A percentile compares a stretch with the other conserved stretches of the same genome.
Conservation (phyloP, 2,888 invertebrate species). For the Petrolisthes manimaculis region DNA sequence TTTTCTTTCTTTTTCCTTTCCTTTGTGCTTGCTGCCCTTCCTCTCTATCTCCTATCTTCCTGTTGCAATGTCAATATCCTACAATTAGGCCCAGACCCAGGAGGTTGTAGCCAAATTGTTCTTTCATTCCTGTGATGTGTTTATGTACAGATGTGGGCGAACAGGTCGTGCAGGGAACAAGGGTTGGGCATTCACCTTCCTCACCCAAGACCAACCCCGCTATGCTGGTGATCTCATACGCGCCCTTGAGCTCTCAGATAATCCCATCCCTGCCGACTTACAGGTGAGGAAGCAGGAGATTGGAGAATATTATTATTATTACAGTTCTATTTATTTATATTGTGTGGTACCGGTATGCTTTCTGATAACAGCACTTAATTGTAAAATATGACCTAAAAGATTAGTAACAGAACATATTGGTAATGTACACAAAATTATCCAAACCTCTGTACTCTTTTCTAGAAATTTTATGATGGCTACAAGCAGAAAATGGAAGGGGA, state of each 20-base stretch:
- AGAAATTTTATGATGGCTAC: conserved; percentile 88
- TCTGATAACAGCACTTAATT: background rate
- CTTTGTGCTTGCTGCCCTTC: too few species aligned
- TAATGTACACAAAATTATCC: background rate
- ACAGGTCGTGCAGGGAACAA: conserved; percentile 87
- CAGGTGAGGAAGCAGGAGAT: conserved; percentile 29
- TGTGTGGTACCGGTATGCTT: background rate
- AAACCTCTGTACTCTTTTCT: conserved; percentile 65
- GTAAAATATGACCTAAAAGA: background rate
- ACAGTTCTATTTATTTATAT: background rate
- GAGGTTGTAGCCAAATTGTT: background rate
- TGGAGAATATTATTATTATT: background rate
- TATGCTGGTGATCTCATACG: conserved; percentile 93
- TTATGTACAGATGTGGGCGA: conserved; percentile 56
- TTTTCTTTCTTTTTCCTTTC: too few species aligned
- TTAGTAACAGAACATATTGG: background rate
- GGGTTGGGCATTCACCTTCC: conserved; percentile 96
- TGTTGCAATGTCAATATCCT: too few species aligned
- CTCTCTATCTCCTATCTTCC: background rate
- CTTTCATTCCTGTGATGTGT: background rate
- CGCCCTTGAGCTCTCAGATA: conserved; percentile 88
- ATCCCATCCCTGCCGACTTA: conserved; percentile 82
- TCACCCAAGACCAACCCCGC: conserved; percentile 92
- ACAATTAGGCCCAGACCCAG: too few species aligned
- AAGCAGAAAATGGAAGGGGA: conserved; percentile 88